Base-by-base conservation (phyloP, 1,140 invertebrate species). In the Reticulitermes speratus region DNA sequence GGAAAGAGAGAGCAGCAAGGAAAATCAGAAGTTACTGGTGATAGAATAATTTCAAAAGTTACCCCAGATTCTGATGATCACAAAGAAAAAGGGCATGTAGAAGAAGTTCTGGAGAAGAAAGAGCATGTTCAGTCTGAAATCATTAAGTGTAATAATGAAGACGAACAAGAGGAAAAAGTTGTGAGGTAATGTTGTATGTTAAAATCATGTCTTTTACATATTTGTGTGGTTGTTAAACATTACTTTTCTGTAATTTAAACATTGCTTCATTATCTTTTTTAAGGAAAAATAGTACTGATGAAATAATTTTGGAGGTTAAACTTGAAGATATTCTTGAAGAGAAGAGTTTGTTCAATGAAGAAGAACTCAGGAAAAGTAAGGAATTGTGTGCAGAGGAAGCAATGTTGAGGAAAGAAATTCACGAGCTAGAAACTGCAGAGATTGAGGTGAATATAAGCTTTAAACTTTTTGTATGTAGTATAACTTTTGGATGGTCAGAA, bases 331-430 rank as follows among this genome's bases (percentile, higher is more conserved):
- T 86, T 38, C n/a, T 86, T 9, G 85, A 86, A 55, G 85, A 86
- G 44, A 65, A 75, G 38, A 83, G 44, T 30, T 44, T 86, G 44
- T 82, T 75, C 21, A 52, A 93, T 55, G 92, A 93, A 87, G 92
- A 93, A 69, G 90, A 88, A 90, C 91, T 88, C 89, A 90, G 84
- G 89, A 94, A 92, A 65, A 92, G 91, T 88, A 89, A 93, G 90
- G 91, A 97, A 88, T 89, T 97, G 86, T 94, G 95, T 87, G 95
- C 96, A 84, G 96, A 97, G 89, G 96, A 97, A 90, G 96, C 96
- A 87, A 92, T 94, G 2, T 89, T 97, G n/a, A 96, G 96, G 87
- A 94, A 95, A 84, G 96, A 97, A 90, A 96, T 97, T 87, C 91
- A 94, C 84, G 96, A 97, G 89, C 92, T 95, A 85, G 94, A 97